Percentiles rank a stretch among this genome's conserved stretches.
These are phyloP conservation scores for Bostrychus sinensis DNA, from an alignment of 2,113 vertebrate genomes.

Conservation along the genomic window DNA sequence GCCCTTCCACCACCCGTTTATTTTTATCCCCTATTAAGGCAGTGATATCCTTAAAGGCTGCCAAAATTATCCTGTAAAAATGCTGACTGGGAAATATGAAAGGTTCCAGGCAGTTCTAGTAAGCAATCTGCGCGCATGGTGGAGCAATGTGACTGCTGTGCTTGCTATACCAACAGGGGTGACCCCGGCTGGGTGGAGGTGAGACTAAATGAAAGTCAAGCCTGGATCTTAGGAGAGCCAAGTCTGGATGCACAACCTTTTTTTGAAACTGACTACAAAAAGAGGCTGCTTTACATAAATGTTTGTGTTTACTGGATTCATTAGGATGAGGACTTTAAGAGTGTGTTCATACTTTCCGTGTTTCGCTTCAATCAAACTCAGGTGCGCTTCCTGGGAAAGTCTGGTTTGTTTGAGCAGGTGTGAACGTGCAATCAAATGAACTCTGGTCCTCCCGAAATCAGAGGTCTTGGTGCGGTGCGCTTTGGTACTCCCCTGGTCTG, in stretches of 20 bases:
- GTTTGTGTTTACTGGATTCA: slow-evolving; percentile 45
- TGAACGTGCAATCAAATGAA: no score
- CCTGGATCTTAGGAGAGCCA: slow-evolving; percentile 62
- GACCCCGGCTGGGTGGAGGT: slow-evolving; percentile 75
- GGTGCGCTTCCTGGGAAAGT: no score
- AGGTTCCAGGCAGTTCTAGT: slow-evolving; percentile 78
- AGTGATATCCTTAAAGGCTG: slow-evolving; percentile 81
- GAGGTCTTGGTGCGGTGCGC: no score
- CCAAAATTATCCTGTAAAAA: slow-evolving; percentile 79
- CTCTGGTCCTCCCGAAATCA: no score
- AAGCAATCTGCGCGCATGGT: slow-evolving; percentile 79
- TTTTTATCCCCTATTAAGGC: slow-evolving; percentile 80
- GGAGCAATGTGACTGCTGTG: slow-evolving; percentile 79
- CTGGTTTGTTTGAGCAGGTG: no score
- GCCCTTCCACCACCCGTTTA: slow-evolving; percentile 73
- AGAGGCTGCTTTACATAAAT: slow-evolving; percentile 47
- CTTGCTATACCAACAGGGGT: slow-evolving; percentile 80
- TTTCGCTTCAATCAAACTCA: no score
- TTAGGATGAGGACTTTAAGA: slow-evolving; percentile 22
- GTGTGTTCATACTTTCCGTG: no score
- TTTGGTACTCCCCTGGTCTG: no score
- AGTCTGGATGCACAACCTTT: slow-evolving; percentile 50
- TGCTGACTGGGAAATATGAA: slow-evolving; percentile 80
- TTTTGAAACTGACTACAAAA: slow-evolving; percentile 43
- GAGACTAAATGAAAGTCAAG: slow-evolving; percentile 77